Base-by-base conservation (phyloP, 2,888 invertebrate genomes). In the Mechanitis mazaeus region DNA sequence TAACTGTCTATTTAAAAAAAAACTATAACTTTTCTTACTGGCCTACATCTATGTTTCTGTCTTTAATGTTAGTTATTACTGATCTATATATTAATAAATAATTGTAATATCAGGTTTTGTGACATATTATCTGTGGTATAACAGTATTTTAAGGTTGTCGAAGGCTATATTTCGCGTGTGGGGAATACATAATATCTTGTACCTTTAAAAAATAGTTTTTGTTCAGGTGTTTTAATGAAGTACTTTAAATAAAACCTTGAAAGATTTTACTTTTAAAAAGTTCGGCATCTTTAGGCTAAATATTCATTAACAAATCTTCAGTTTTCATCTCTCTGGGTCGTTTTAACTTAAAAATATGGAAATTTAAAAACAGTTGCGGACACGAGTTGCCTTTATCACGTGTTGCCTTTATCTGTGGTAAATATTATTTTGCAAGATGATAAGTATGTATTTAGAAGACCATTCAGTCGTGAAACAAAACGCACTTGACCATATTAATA, bases 161-260 rank as follows among this genome's bases (percentile, higher is more conserved):
- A 79, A 80, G 80, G 81, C 71, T 76, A 70, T 56, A 71, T 72
- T 71, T 71, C 69, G 69, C 79, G 80, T 71, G 78, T 61, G 63
- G 64, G 45, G 79, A 76, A 79, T 81, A 73, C 72, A 64, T 79
- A 77, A 79, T 68, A 67, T 58, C 72, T 72, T 62, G 60, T 68
- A 70, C 73, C 71, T 61, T 59, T 57, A 28, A 46, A 58, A 46
- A 54, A 63, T 59, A 45, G 42, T 57, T 50, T 50, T 50, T 50
- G 28, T 31, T 28, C 28, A 31, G n/a, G 7, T 28, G 9, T 11
- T 9, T 50, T 9, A 31, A 50, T 42, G 42, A 42, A 42, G 42
- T 42, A 42, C 42, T 42, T 42, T 42, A 42, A 9, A 42, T 42
- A 11, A 50, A 50, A 31, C 50, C 6, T 50, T 31, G 31, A 12